Evolutionary conservation across 2,888 invertebrate genomes (phyloP).

Genomic region (Drosophila emarginata): DNA sequence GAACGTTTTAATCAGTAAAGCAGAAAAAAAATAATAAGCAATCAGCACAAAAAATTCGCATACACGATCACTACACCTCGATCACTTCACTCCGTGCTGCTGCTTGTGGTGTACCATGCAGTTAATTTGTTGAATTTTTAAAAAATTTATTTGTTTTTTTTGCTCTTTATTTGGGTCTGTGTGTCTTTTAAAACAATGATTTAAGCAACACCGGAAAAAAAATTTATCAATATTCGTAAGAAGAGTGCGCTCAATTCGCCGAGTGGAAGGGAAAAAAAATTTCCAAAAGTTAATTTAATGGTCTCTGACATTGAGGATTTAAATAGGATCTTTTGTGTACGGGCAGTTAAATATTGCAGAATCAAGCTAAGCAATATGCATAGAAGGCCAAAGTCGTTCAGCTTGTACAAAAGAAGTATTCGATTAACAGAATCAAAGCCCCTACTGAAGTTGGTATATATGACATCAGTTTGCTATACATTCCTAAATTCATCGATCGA

Average conservation of each 20-base stretch:
- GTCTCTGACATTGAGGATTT: too few species aligned
- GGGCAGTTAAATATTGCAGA: too few species aligned
- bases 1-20: constrained; percentile 19
- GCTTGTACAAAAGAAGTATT: too few species aligned
- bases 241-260: constrained; percentile 26
- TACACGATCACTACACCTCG: constrained; percentile 4
- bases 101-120: not conserved
- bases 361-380: too few species aligned
- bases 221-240: constrained; percentile 69
- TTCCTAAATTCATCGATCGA: too few species aligned
- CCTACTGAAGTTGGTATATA: too few species aligned
- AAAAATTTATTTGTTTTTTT: constrained; percentile 3
- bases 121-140: constrained; percentile 1
- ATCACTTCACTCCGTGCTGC: not conserved
- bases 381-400: too few species aligned
- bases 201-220: constrained; percentile 26
- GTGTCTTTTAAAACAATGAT: constrained; percentile 54
- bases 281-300: too few species aligned
- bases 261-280: constrained; percentile 17
- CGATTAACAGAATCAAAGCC: too few species aligned
- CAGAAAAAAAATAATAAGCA: not conserved
- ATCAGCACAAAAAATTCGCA: constrained; percentile 1
- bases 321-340: too few species aligned
- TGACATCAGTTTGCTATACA: too few species aligned
- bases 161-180: not conserved